Evolutionary conservation across 2,797 vertebrate species (phyloP).

Genomic region (Pelochelys cantorii): DNA sequence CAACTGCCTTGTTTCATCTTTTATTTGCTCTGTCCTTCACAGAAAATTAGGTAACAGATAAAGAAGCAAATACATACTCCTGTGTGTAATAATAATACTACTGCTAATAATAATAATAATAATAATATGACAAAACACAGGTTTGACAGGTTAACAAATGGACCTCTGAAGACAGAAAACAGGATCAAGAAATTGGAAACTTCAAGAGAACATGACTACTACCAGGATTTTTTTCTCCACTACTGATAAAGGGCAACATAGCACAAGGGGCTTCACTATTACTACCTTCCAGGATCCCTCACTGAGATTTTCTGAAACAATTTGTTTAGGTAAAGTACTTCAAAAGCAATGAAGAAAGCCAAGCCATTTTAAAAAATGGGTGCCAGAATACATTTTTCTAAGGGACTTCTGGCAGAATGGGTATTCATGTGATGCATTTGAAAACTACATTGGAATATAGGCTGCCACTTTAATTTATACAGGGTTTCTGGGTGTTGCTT

Average conservation of each 20-base stretch:
- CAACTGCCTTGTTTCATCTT: background rate
- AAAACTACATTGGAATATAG: background rate
- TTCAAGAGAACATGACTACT: background rate
- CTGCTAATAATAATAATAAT: too few relatives aligned
- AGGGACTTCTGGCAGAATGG: background rate
- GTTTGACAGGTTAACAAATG: background rate
- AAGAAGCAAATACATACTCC: accelerated
- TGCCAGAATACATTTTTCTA: background rate
- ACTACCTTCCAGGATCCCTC: background rate
- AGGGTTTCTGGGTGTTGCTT: background rate
- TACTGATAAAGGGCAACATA: background rate
- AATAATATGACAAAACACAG: background rate
- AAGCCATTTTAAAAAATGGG: background rate
- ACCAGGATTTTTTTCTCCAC: background rate
- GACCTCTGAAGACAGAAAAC: background rate
- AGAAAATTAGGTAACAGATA: background rate
- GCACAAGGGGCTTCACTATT: background rate
- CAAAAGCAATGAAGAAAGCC: background rate
- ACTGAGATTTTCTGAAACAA: background rate
- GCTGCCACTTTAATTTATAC: background rate
- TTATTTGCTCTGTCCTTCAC: background rate
- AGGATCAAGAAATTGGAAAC: background rate
- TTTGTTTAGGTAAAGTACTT: background rate
- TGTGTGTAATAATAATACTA: too few relatives aligned
- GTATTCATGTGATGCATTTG: background rate